Base-by-base conservation (phyloP, 1,140 invertebrate species). In the Cydia amplana region DNA sequence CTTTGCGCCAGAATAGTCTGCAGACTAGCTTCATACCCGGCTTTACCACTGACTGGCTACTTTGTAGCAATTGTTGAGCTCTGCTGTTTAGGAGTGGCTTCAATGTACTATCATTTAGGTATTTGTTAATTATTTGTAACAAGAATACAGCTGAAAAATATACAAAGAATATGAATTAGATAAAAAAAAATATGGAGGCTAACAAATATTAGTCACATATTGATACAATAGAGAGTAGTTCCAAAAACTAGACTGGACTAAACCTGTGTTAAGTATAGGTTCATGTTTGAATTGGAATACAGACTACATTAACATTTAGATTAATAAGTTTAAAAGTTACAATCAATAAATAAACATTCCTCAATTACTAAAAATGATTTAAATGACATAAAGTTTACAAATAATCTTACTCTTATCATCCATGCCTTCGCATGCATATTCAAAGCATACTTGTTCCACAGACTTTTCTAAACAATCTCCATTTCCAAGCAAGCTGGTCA, bases 341-440 rank as follows among this genome's bases (percentile, higher is more conserved):
- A 18, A 12, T 2, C 49, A 18, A 51, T n/a, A 51, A 51, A n/a
- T 4, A 18, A 51, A 51, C n/a, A 18, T 51, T 18, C 16, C 16
- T 14, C 2, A 18, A n/a, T n/a, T 18, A 18, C n/a, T 51, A 51
- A 51, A 18, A 51, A 51, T 18, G 0, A 51, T 9, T 51, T 7
- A 5, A 51, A n/a, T 51, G 7, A 51, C 49, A 51, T 51, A 7
- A 51, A 4, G 12, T 23, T 73, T 73, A 72, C 25, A 78, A 75
- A 28, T 65, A 73, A 65, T 80, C 85, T 86, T 84, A 90, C 88
- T 88, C 76, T 86, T 88, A 74, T 90, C 87, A 85, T 88, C 85
- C n/a, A 84, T 73, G n/a, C 79, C 80, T 46, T 75, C 28, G 75
- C 77, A 81, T 25, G 75, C 74, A 32, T 74, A 32, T 18, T 77